Percentiles rank a stretch among this genome's conserved stretches.
Conservation (phyloP, 1,140 invertebrate genomes). For the Alviniconcha marisindica region DNA sequence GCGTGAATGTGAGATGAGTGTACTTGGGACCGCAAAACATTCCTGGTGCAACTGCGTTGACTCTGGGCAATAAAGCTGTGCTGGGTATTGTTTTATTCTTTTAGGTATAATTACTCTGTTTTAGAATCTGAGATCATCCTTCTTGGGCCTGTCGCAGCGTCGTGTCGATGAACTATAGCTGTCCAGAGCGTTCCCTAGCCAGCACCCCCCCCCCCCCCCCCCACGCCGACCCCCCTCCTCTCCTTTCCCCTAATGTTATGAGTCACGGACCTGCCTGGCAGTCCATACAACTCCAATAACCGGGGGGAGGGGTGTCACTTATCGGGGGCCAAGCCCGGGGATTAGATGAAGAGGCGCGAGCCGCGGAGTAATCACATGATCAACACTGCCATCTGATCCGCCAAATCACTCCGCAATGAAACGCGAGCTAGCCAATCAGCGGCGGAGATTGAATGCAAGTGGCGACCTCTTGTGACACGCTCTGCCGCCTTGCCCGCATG, state of each 20-base stretch:
- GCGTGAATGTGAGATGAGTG: no score
- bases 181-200: no score
- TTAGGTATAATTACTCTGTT: no score
- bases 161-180: no score
- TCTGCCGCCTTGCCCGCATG: not conserved
- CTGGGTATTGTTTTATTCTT: no score
- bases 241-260: not conserved
- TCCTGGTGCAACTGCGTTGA: no score
- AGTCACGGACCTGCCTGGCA: not conserved
- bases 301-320: not conserved
- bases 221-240: no score
- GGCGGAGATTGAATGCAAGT: slow-evolving; percentile 12
- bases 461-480: slow-evolving; percentile 15
- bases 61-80: no score
- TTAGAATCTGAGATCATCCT: no score
- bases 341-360: slow-evolving; percentile 1
- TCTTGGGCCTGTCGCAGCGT: no score
- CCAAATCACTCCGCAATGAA: slow-evolving; percentile 24
- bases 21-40: no score
- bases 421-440: slow-evolving; percentile 18
- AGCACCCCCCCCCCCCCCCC: no score
- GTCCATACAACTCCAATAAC: not conserved
- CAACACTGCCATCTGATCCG: slow-evolving; percentile 18
- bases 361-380: slow-evolving; percentile 23
- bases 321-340: not conserved